Base-by-base conservation (phyloP, 2,113 vertebrate genomes). In the Urocynchramus pylzowi region DNA sequence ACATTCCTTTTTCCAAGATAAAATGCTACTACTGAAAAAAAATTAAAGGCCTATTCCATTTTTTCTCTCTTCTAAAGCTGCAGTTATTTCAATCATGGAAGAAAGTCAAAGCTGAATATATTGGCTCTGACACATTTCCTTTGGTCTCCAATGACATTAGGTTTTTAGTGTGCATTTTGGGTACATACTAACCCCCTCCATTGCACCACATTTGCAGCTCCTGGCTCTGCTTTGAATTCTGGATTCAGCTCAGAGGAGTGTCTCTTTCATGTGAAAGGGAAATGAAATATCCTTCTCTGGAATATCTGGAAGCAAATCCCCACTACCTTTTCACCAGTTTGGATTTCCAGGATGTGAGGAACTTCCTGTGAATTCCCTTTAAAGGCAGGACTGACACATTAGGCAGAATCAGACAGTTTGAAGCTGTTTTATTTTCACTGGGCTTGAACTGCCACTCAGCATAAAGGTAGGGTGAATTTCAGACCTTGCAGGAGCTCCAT, bases 181-280 rank as follows among this genome's bases (percentile, higher is more conserved):
- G 11, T 5, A 2, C 3, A 0, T 12, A 6, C 18, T 28, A 10
- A 78, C 60, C 16, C 16, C 8, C 35, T 39, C 22, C 24, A 3
- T 1, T n/a, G n/a, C 54, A 37, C 24, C 44, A 64, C 35, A 33
- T 56, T 28, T 49, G 37, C 45, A 74, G 30, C 83, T 89, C 27
- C 68, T 90, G 67, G 45, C 56, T 42, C 18, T 59, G 47, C 44
- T 39, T 35, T 78, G 33, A 56, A 22, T 76, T 67, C 47, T 54
- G 23, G 11, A 39, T 71, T 89, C 39, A 63, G 30, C n/a, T 45
- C 44, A 80, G 44, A 22, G 27, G 17, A 60, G 5, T 3, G 2
- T 57, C 45, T 57, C 27, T 19, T 89, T 52, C 22, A 28, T 39
- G 23, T 7, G 10, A 54, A 67, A 61, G 10, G 23, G 28, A 70